These are phyloP conservation scores for Parazoanthus atlanticus DNA, from an alignment of 92 coral and sea anemone genomes.

Conservation along the genomic window DNA sequence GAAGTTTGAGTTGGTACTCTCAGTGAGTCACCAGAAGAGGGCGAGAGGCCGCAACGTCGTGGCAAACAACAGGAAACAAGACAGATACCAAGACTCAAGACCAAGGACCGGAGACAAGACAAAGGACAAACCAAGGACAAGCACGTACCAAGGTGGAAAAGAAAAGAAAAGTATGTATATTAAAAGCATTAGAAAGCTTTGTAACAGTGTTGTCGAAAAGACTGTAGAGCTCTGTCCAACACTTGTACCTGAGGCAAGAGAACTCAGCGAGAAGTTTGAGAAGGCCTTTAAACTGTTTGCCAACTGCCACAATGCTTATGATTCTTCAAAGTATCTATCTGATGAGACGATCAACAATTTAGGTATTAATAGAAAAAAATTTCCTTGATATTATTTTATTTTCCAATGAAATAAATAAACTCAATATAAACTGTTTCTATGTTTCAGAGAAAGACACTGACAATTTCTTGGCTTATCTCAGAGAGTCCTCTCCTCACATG, in stretches of 20 bases:
- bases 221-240: conserved; percentile 45
- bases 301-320: conserved; percentile 35
- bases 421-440: conserved; percentile 1
- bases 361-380: not conserved
- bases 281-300: conserved; percentile 32
- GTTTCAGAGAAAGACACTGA: conserved; percentile 35
- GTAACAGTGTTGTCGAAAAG: conserved; percentile 20
- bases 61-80: too few species aligned
- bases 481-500: conserved; percentile 13
- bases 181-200: too few species aligned
- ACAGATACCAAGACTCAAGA: too few species aligned
- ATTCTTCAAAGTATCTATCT: conserved; percentile 19
- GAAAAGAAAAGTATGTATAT: too few species aligned
- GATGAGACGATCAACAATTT: conserved; percentile 23
- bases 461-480: not conserved
- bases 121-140: too few species aligned
- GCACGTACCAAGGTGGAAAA: too few species aligned
- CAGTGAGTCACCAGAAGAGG: too few species aligned
- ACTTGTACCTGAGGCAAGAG: conserved; percentile 31
- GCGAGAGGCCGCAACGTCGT: too few species aligned
- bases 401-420: not conserved
- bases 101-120: too few species aligned
- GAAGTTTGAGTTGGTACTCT: too few species aligned
- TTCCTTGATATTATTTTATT: not conserved
- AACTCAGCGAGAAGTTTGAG: conserved; percentile 37